Conservation (phyloP, 1,140 invertebrate species). For the Drosophila bocki region DNA sequence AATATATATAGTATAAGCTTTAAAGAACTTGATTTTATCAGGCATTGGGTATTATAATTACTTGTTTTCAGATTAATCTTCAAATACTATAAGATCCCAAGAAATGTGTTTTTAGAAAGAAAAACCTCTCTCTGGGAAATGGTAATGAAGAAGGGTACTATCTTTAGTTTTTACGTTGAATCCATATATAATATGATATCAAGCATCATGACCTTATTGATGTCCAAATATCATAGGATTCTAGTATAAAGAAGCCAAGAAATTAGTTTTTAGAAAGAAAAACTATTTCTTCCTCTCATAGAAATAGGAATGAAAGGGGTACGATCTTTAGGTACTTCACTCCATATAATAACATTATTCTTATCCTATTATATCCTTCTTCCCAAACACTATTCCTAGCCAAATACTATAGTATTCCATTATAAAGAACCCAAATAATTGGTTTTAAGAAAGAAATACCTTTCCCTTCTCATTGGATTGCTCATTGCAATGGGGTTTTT, state of each 20-base stretch:
- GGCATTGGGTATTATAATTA: background rate
- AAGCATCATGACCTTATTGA: background rate
- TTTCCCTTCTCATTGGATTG: conserved; percentile 10
- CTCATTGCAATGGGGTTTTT: conserved; percentile 20
- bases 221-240: background rate
- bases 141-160: background rate
- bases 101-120: background rate
- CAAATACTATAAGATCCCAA: background rate
- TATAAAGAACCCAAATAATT: background rate
- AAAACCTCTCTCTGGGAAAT: background rate
- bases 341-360: too few relatives aligned
- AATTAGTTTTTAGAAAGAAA: background rate
- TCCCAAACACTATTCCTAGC: background rate
- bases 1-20: background rate
- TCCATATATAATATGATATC: background rate
- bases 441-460: background rate
- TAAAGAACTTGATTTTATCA: background rate
- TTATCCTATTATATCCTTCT: background rate
- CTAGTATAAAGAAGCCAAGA: background rate
- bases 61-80: too few relatives aligned
- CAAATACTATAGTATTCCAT: background rate
- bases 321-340: background rate
- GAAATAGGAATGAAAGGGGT: background rate
- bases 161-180: background rate
- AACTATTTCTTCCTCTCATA: background rate